Evolutionary conservation across 2,888 invertebrate species (phyloP).

Genomic region (Tenthredo livida): DNA sequence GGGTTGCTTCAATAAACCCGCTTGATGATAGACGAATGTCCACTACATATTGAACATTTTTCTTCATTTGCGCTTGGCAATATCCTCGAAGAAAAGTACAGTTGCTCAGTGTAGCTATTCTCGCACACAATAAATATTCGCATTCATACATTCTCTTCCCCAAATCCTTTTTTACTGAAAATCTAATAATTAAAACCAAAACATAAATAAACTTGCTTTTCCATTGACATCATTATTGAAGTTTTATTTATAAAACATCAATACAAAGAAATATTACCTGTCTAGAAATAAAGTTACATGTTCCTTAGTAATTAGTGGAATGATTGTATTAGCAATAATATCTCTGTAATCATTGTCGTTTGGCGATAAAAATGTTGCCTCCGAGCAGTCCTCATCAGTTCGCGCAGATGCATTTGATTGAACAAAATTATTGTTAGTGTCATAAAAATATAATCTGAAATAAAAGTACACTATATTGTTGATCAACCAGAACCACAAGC

Average conservation of each 20-base stretch:
- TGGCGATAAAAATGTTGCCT: too few relatives aligned
- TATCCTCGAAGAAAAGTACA: conserved; percentile 38
- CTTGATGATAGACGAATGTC: conserved; percentile 39
- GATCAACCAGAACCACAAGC: too few relatives aligned
- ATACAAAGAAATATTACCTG: neutral
- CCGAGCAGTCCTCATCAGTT: neutral
- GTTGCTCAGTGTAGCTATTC: neutral
- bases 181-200: too few relatives aligned
- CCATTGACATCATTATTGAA: neutral
- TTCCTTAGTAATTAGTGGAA: neutral
- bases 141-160: neutral
- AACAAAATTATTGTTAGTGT: conserved; percentile 2
- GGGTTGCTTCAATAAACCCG: conserved; percentile 46
- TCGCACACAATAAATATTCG: neutral
- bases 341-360: neutral
- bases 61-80: conserved; percentile 54
- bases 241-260: too few relatives aligned
- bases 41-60: conserved; percentile 52
- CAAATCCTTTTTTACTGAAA: neutral
- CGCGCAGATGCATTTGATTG: neutral
- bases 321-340: neutral
- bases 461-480: too few relatives aligned
- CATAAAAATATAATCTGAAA: neutral
- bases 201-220: neutral
- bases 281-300: conserved; percentile 9